Evolutionary conservation across 2,113 vertebrate genomes (phyloP).

Genomic region (Heliornis fulica): DNA sequence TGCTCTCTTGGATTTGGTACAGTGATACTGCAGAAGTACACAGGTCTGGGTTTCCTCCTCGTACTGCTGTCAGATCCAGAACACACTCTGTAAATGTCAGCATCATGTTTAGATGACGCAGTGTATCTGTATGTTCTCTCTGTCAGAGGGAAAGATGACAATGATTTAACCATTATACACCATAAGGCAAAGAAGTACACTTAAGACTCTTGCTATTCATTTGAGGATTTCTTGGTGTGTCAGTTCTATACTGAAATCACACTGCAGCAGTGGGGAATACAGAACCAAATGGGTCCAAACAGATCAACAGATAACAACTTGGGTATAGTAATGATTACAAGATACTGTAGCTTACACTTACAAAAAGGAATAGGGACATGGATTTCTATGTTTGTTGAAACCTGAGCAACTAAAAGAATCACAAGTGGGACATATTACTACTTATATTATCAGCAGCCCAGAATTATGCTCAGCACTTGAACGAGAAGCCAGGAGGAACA

Average conservation of each 20-base stretch:
- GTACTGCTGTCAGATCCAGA: constrained; percentile 87
- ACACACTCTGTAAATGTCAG: constrained; percentile 93
- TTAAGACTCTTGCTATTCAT: neutral
- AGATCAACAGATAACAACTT: neutral
- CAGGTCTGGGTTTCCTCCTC: constrained; percentile 83
- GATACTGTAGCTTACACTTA: neutral
- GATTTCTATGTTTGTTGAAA: constrained; percentile 2
- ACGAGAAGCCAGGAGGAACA: constrained; percentile 27
- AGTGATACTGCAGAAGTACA: constrained; percentile 84
- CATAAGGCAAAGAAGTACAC: neutral
- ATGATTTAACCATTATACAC: neutral
- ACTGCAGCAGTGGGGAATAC: neutral
- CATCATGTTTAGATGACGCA: constrained; percentile 92
- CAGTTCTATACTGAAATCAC: neutral
- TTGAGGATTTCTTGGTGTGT: neutral
- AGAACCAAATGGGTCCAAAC: neutral
- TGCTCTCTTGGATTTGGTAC: constrained; percentile 93
- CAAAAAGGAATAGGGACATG: neutral
- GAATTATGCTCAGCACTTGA: neutral
- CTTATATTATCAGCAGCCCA: constrained; percentile 7
- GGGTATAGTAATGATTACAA: neutral
- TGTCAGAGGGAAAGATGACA: constrained; percentile 51
- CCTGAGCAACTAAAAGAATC: neutral
- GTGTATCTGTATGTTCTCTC: constrained; percentile 94
- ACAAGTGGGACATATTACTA: neutral